These are phyloP conservation scores for Gallinago stenura DNA, from an alignment of 2,797 vertebrate genomes.

Conservation along the genomic window DNA sequence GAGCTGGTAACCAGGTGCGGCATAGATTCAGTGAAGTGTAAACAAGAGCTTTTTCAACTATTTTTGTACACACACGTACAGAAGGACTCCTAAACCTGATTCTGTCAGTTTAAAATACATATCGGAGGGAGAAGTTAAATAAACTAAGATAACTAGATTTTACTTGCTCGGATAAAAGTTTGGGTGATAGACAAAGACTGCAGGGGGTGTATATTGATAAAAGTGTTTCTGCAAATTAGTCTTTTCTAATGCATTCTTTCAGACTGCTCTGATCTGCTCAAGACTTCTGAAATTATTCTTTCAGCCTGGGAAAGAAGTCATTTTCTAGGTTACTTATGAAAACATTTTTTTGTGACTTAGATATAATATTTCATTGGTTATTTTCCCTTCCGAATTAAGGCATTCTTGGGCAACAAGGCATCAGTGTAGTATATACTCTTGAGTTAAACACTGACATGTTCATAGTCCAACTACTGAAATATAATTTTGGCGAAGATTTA, in stretches of 20 bases:
- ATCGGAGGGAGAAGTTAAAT: conserved; percentile 44
- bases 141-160: conserved; percentile 57
- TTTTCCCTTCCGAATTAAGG: conserved; percentile 31
- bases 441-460: conserved; percentile 19
- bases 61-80: conserved; percentile 8
- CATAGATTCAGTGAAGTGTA: conserved; percentile 84
- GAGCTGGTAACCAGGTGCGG: conserved; percentile 89
- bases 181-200: not conserved
- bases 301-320: not conserved
- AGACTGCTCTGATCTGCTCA: not conserved
- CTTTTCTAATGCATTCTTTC: conserved; percentile 6
- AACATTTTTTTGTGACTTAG: conserved; percentile 24
- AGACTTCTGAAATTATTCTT: not conserved
- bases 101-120: conserved; percentile 60
- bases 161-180: conserved; percentile 47
- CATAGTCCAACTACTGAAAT: conserved; percentile 41
- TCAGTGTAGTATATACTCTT: not conserved
- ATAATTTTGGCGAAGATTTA: conserved; percentile 41
- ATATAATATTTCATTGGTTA: not conserved
- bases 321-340: conserved; percentile 32
- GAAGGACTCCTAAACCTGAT: conserved; percentile 61
- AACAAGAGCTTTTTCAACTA: conserved; percentile 78
- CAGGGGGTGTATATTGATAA: not conserved
- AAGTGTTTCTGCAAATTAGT: conserved; percentile 26
- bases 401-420: conserved; percentile 22